Evolutionary conservation across 2,888 invertebrate species (phyloP).

Genomic region (Byasa hedistus): DNA sequence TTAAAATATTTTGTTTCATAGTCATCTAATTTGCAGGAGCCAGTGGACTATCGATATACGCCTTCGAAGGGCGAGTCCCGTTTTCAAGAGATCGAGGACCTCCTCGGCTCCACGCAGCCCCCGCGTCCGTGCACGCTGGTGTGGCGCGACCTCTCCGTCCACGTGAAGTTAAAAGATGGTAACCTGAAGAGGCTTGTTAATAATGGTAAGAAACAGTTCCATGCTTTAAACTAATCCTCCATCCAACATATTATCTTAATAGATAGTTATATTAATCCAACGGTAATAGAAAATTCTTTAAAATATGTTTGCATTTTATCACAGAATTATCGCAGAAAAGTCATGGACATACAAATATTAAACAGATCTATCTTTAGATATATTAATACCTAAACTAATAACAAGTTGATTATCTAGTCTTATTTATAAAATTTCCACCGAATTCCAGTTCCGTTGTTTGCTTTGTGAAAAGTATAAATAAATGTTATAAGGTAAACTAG

Average conservation of each 20-base stretch:
- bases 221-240: background rate
- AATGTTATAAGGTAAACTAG: too few species aligned
- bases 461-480: too few species aligned
- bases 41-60: slow-evolving; percentile 41
- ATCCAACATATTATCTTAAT: background rate
- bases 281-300: background rate
- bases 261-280: background rate
- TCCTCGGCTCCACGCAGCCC: slow-evolving; percentile 78
- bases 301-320: background rate
- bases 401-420: background rate
- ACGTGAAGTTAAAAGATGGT: slow-evolving; percentile 74
- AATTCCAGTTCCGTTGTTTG: too few species aligned
- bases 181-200: slow-evolving; percentile 87
- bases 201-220: slow-evolving; percentile 78
- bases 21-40: slow-evolving; percentile 42
- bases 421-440: background rate
- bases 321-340: background rate
- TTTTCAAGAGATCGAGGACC: slow-evolving; percentile 65
- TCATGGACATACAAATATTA: background rate
- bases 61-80: slow-evolving; percentile 49
- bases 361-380: background rate
- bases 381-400: background rate
- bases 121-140: slow-evolving; percentile 85
- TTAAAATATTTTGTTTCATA: too few species aligned
- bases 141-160: slow-evolving; percentile 89